Base-by-base conservation (phyloP, 2,888 invertebrate species). In the Physocephala rufipes region DNA sequence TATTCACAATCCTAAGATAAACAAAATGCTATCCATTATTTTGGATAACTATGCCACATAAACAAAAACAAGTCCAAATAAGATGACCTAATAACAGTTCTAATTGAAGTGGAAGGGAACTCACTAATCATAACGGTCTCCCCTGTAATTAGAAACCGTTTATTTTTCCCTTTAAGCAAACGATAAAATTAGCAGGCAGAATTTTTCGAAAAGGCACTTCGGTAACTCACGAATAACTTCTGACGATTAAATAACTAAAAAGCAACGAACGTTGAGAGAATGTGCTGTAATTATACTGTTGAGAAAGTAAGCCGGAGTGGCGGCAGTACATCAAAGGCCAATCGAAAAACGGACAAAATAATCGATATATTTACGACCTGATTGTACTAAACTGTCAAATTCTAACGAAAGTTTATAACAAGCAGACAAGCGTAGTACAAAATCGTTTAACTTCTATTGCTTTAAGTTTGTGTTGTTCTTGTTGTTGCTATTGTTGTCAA, bases 251-350 rank as follows among this genome's bases (percentile, higher is more conserved):
- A 53, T 24, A 19, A 19, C 26, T n/a, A 30, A 66, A 53, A 5
- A 65, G 24, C 7, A 51, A 5, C 51, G 47, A n/a, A 36, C 62
- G 43, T 30, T 30, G 36, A 65, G 2, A 21, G 45, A 36, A 55
- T 21, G 51, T 7, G n/a, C 4, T 55, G 61, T 68, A 68, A 68
- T 68, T 68, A 68, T 68, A 68, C 51, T 51, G 68, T 62, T 62
- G 51, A 68, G n/a, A n/a, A n/a, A n/a, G n/a, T n/a, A n/a, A n/a
- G n/a, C 62, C 68, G 68, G 62, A 61, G 62, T n/a, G 51, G 51
- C 62, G 26, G 58, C 28, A n/a, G 49, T 58, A 53, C 61, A 68
- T 68, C 28, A 68, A 68, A 68, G 68, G 68, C 62, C 36, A 36
- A 36, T 36, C 36, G 36, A 36, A 4, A n/a, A n/a, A n/a, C n/a